Base-by-base conservation (phyloP, 2,888 invertebrate genomes). In the Meliscaeva auricollis region DNA sequence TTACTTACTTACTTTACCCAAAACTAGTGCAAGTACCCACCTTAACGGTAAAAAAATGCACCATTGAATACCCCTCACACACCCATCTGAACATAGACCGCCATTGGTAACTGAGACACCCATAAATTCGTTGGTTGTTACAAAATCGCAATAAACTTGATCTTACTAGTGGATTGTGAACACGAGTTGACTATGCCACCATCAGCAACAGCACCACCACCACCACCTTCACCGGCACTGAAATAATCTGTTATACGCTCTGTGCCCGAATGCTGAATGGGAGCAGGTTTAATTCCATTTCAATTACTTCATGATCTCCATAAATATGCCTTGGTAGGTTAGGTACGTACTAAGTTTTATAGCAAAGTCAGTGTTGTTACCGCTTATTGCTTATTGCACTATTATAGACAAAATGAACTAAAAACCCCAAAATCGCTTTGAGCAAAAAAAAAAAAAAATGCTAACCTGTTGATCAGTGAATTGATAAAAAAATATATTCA, bases 91-190 rank as follows among this genome's bases (percentile, higher is more conserved):
- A 68, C 58, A 48, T 35, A 30, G 20, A 7, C 62, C 75, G 68
- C 68, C 44, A 69, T 69, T 81, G 85, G 76, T 69, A 85, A 56
- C 69, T 56, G 81, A 73, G 46, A 77, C 73, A 64, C 46, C 80
- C 81, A 80, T 85, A 77, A 81, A 85, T 85, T 81, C 46, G 81
- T 77, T 77, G 48, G 76, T 74, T 73, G 62, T 85, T 85, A 81
- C 85, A 77, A 85, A 85, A 85, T 85, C 85, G 68, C 85, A 81
- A 81, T 85, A 85, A 85, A 85, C 85, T 85, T 85, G 85, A 85
- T 85, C 85, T 85, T 85, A 85, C 81, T 60, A 56, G 56, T 76
- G 85, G 85, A 77, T 85, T 85, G 76, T 81, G 85, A 77, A 77
- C 85, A 85, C 85, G 76, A 77, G 81, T 60, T 54, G 81, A 81